Evolutionary conservation across 2,797 vertebrate species (phyloP), one percentile per base, ranked within the genome.

Genomic region (Sciaenops ocellatus): DNA sequence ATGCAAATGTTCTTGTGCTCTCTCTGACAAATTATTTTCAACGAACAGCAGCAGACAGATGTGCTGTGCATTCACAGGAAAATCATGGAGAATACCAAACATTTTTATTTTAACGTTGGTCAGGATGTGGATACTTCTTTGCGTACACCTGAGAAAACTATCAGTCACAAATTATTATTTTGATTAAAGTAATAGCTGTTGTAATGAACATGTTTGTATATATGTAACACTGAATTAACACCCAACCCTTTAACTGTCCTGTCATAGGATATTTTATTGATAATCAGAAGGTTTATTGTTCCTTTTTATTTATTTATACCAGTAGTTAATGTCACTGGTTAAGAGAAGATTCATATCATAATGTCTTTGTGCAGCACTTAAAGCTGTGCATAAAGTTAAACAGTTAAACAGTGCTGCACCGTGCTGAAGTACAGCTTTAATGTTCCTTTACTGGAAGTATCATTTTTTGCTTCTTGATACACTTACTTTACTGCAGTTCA

Each of bases 1-100:
- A 89, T 90, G 84, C 77, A 92, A 89, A 91, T 83, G 4, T 8
- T 59, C 1, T 17, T 55, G 7, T 70, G n/a, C 15, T 72, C 52
- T 69, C 54, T 76, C 34, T 3, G 11, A 38, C 9, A 80, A 51
- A 44, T 30, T 15, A 12, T 44, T 44, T 44, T 22, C 52, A 80
- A 71, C 28, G n/a, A 66, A 78, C 52, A 22, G 1, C 3, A 54
- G 17, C 57, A 12, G 46, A 71, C 68, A 76, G 63, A 57, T 87
- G 30, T 69, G 2, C 22, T 20, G 12, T 0, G 34, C n/a, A 10
- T 34, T 62, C 41, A 34, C 9, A 15, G 59, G 60, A 61, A 80
- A 62, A 48, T 26, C 51, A 6, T 18, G 8, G 72, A 44, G 51
- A 28, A 54, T 48, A n/a, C 3, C 8, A 50, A 28, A 22, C 4